Evolutionary conservation across 1,140 invertebrate genomes (phyloP).

Genomic region (Drosophila prosaltans): DNA sequence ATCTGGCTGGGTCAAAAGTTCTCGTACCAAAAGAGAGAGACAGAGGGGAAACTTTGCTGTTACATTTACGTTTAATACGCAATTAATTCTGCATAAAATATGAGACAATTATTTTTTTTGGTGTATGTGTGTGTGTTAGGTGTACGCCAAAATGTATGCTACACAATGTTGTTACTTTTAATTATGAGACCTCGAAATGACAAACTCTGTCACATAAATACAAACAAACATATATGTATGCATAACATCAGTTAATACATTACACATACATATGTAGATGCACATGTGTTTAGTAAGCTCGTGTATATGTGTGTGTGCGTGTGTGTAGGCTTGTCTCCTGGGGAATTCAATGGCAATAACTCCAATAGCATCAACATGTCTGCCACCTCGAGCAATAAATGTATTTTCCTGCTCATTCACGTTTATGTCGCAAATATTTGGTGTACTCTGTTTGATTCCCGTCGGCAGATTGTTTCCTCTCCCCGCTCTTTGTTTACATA

Average conservation of each 20-base stretch:
- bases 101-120: not conserved
- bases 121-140: too few species aligned
- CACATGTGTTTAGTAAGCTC: not conserved
- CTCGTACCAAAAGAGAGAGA: not conserved
- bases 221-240: too few species aligned
- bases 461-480: slow-evolving; percentile 11
- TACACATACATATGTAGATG: not conserved
- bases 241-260: not conserved
- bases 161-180: slow-evolving; percentile 41
- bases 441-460: slow-evolving; percentile 22
- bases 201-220: not conserved
- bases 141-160: slow-evolving; percentile 26
- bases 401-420: slow-evolving; percentile 36
- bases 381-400: slow-evolving; percentile 37
- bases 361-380: slow-evolving; percentile 14
- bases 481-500: too few species aligned
- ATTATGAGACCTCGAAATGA: slow-evolving; percentile 22
- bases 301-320: slow-evolving; percentile 4
- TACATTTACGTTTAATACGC: slow-evolving; percentile 3
- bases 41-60: not conserved
- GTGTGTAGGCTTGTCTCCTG: not conserved
- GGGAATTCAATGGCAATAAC: slow-evolving; percentile 17
- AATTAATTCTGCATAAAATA: slow-evolving; percentile 35
- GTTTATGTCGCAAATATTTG: slow-evolving; percentile 39
- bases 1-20: not conserved